A percentile compares a stretch with the other conserved stretches of the same genome.
phyloP scores from a whole-genome alignment of 2,113 vertebrate species.

The Oceanites oceanicus region DNA sequence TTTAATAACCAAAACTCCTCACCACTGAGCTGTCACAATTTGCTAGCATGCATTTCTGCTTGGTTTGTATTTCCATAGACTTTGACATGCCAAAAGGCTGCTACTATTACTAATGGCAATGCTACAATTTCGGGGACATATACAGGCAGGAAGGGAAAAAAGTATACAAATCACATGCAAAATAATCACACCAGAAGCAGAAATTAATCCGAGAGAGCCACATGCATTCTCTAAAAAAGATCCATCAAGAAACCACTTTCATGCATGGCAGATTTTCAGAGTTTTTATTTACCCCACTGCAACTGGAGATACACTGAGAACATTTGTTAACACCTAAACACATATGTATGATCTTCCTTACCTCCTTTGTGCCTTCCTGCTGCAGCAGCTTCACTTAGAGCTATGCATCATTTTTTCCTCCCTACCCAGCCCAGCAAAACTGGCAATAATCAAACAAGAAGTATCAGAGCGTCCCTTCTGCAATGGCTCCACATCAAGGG shows the following conservation, averaged over 20 bases:
- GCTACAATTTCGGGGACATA: background rate
- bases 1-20: constrained; percentile 13
- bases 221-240: background rate
- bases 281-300: background rate
- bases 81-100: background rate
- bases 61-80: background rate
- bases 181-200: background rate
- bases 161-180: accelerated
- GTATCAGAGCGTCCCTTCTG: background rate
- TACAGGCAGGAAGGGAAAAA: background rate
- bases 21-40: background rate
- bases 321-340: background rate
- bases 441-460: background rate
- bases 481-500: background rate
- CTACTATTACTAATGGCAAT: background rate
- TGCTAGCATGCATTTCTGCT: background rate
- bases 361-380: background rate
- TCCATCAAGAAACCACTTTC: background rate
- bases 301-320: background rate
- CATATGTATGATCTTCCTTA: background rate
- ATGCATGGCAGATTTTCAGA: background rate
- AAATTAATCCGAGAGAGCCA: background rate
- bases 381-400: background rate
- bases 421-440: background rate
- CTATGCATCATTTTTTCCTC: background rate